Evolutionary conservation across 2,113 vertebrate species (phyloP).

Genomic region (Halichoerus grypus): DNA sequence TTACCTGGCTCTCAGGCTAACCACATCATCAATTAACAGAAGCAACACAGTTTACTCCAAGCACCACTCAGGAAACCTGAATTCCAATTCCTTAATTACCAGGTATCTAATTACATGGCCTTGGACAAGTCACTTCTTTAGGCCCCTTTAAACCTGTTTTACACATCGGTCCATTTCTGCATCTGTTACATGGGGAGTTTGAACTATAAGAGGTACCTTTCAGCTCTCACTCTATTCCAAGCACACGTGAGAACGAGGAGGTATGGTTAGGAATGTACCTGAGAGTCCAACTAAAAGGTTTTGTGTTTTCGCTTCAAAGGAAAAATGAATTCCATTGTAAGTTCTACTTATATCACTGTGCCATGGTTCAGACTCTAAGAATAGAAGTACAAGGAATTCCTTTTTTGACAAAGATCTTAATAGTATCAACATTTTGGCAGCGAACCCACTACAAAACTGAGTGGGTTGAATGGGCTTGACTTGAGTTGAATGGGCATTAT

Average conservation of each 20-base stretch:
- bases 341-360: neutral
- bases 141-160: neutral
- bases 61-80: constrained; percentile 49
- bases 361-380: neutral
- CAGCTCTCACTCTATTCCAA: constrained; percentile 1
- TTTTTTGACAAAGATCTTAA: neutral
- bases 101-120: neutral
- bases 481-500: neutral
- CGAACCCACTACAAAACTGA: neutral
- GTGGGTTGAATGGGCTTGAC: neutral
- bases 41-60: constrained; percentile 34
- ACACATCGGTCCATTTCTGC: neutral
- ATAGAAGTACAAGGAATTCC: neutral
- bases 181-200: neutral
- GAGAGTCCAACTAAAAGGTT: neutral
- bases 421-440: neutral
- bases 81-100: constrained; percentile 33
- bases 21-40: constrained; percentile 11
- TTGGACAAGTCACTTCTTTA: constrained; percentile 28
- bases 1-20: constrained; percentile 25
- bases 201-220: neutral
- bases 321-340: neutral
- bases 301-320: neutral
- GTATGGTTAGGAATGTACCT: neutral
- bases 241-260: neutral